A percentile compares a stretch with the other conserved stretches of the same genome.
phyloP scores from a whole-genome alignment of 2,113 vertebrate species.

The Embiotoca jacksoni region DNA sequence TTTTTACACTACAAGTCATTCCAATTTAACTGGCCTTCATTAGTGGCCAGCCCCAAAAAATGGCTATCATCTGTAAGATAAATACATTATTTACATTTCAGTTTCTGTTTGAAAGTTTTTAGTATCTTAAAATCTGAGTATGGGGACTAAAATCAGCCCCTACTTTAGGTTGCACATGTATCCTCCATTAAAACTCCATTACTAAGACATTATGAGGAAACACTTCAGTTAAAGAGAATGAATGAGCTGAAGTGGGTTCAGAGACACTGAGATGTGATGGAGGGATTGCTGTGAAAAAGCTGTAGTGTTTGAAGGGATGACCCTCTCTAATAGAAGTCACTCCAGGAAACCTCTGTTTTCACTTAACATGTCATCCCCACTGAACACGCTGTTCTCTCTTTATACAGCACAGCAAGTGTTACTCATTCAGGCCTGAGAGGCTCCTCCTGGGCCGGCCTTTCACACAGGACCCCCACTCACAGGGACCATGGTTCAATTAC shows the following conservation, averaged over 20 bases:
- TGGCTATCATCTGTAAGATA: too few species aligned
- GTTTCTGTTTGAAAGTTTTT: too few species aligned
- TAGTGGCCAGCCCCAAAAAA: too few species aligned
- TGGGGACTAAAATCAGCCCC: too few species aligned
- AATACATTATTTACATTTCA: too few species aligned
- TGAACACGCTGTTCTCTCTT: slow-evolving; percentile 25
- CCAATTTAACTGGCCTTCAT: too few species aligned
- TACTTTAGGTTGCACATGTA: neutral
- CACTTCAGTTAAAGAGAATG: slow-evolving; percentile 4
- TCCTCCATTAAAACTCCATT: too few species aligned
- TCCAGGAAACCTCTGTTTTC: slow-evolving; percentile 25
- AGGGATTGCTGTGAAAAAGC: neutral
- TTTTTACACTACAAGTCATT: too few species aligned
- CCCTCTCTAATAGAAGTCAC: slow-evolving; percentile 10
- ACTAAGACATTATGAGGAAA: too few species aligned
- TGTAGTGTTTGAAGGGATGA: slow-evolving; percentile 1
- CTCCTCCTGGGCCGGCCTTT: neutral
- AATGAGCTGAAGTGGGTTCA: neutral
- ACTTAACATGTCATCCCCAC: slow-evolving; percentile 13
- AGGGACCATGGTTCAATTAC: neutral
- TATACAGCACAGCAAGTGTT: neutral
- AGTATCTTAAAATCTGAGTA: too few species aligned
- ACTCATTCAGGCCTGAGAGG: neutral
- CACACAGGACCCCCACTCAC: neutral
- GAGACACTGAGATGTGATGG: too few species aligned